phyloP scores from a whole-genome alignment of 2,888 invertebrate genomes.

The Ectemnius lituratus region DNA sequence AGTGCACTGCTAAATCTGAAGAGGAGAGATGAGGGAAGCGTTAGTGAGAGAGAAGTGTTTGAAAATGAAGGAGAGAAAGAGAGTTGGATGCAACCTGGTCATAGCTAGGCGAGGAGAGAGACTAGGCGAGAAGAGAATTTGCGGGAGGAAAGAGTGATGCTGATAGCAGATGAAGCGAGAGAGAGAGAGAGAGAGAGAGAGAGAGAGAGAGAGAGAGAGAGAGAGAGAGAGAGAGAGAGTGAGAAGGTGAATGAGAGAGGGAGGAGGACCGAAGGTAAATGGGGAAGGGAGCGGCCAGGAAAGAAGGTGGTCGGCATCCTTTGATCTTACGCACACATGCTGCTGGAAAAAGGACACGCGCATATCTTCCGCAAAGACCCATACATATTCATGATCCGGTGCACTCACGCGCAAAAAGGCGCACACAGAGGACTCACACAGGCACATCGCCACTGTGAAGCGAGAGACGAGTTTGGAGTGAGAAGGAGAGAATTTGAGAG shows the following conservation, averaged over 20 bases:
- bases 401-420: constrained; percentile 47
- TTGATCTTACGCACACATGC: constrained; percentile 69
- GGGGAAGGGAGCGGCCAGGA: constrained; percentile 53
- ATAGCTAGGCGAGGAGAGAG: constrained; percentile 23
- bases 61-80: constrained; percentile 1
- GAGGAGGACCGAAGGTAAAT: constrained; percentile 31
- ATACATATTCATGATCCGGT: constrained; percentile 62
- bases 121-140: constrained; percentile 26
- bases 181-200: constrained; percentile 23
- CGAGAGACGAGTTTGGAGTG: background rate
- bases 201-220: constrained; percentile 23
- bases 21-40: background rate
- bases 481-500: background rate
- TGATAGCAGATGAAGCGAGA: constrained; percentile 28
- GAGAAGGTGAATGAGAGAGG: constrained; percentile 23
- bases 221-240: constrained; percentile 23
- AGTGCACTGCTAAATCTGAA: no score
- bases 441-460: no score
- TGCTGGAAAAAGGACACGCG: constrained; percentile 64
- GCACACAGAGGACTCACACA: constrained; percentile 7
- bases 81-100: background rate
- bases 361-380: constrained; percentile 62
- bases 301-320: constrained; percentile 68
- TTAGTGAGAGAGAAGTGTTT: background rate
- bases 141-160: constrained; percentile 26